Evolutionary conservation across 2,797 vertebrate genomes (phyloP).

Genomic region (Crocodylus rhombifer): DNA sequence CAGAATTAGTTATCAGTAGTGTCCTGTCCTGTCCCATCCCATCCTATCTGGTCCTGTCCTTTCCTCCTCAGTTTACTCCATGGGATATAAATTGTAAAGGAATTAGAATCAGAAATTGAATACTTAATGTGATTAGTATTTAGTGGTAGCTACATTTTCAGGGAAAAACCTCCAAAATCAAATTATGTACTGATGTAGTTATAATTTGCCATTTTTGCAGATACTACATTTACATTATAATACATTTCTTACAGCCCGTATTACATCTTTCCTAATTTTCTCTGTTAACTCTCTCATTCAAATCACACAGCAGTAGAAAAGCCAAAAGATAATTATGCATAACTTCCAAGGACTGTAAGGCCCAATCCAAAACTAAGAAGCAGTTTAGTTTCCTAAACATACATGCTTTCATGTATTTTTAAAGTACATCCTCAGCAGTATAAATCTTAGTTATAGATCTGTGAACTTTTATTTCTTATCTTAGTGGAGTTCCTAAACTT

Average conservation of each 20-base stretch:
- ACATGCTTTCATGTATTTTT: neutral
- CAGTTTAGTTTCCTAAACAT: slow-evolving; percentile 24
- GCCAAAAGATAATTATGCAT: slow-evolving; percentile 74
- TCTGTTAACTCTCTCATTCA: neutral
- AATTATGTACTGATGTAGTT: neutral
- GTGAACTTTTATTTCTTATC: neutral
- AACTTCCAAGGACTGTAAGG: slow-evolving; percentile 41
- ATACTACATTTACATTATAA: neutral
- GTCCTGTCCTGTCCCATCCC: too few relatives aligned
- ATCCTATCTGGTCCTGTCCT: too few relatives aligned
- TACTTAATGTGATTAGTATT: neutral
- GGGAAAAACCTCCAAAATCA: neutral
- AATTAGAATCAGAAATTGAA: neutral
- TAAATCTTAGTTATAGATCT: neutral
- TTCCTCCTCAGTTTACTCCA: too few relatives aligned
- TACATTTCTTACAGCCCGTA: neutral
- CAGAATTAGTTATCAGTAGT: neutral
- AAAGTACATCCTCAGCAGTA: neutral
- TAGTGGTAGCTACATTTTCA: neutral
- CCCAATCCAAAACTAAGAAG: slow-evolving; percentile 70
- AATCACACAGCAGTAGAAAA: slow-evolving; percentile 51
- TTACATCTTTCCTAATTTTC: neutral
- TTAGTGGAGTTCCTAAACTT: neutral
- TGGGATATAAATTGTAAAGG: neutral
- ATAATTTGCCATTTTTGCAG: neutral